A percentile compares a stretch with the other conserved stretches of the same genome.
Conservation (phyloP, 2,113 vertebrate species). For the Struthidea cinerea region DNA sequence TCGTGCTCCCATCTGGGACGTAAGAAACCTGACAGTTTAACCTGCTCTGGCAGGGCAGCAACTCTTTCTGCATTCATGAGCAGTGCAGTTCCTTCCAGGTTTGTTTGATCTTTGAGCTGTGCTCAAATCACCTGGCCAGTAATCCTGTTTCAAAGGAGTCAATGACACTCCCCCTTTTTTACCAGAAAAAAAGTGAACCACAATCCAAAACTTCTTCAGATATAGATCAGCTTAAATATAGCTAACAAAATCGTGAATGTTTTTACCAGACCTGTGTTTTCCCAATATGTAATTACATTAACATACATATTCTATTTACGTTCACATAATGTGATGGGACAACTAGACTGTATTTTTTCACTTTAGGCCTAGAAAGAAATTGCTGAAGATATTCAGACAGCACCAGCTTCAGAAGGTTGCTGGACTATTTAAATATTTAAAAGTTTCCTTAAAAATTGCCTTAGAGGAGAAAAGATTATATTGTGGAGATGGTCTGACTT, state of each 20-base stretch:
- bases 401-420: background rate
- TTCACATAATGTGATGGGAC: background rate
- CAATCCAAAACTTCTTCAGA: background rate
- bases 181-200: background rate
- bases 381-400: background rate
- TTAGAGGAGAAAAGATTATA: conserved; percentile 28
- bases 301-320: background rate
- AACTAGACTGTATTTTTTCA: background rate
- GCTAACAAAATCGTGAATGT: background rate
- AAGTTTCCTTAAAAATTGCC: conserved; percentile 32
- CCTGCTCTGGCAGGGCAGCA: background rate
- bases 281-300: background rate
- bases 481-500: conserved; percentile 43
- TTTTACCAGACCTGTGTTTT: background rate
- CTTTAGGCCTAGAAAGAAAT: background rate
- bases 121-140: background rate
- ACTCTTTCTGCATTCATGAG: background rate
- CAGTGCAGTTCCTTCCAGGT: background rate
- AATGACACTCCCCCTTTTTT: background rate
- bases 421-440: conserved; percentile 25
- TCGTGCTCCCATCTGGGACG: background rate
- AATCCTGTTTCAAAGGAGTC: background rate
- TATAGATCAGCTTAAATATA: background rate
- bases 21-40: background rate
- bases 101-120: background rate